Base-by-base conservation (phyloP, 1,140 invertebrate species). In the Octopus sinensis region DNA sequence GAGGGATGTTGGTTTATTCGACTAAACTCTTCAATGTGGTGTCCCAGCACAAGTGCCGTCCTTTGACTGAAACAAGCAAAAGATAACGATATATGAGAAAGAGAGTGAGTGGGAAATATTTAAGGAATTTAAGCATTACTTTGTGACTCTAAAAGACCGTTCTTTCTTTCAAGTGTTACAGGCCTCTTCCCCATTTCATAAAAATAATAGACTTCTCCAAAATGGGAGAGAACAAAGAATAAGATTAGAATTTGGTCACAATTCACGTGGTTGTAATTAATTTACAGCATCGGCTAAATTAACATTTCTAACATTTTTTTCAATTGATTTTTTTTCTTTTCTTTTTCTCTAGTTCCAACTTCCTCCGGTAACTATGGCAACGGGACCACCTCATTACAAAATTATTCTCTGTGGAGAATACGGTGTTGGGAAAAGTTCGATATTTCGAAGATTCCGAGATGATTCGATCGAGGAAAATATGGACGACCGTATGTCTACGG, bases 341-440 rank as follows among this genome's bases (percentile, higher is more conserved):
- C 62, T 79, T 56, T 76, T 75, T 76, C 77, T 53, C 78, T 52
- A 54, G 54, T 83, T 82, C 76, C 80, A 81, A 84, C 84, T 43
- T 84, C 87, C 86, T 83, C 79, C 90, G 86, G 86, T 90, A 86
- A 91, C 90, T 84, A 90, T 91, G 91, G 91, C 90, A 78, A 86
- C 90, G 84, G 90, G 91, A 6, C 78, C 86, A 84, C 96, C 96
- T 10, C 95, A 95, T 87, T 95, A 96, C 88, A 98, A 98, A 93
- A 95, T 98, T 23, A 98, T 98, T 88, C 92, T 98, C 68, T 96
- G 96, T 90, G 96, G 97, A 53, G 96, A 98, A 92, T 98, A 96
- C 92, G 96, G 96, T 77, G 96, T 97, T 7, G 96, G 97, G 53
- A 98, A 98, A 92, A 96, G 95, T 88, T 97, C 96, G 62, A 91